Conservation (phyloP, 2,113 vertebrate genomes). For the Rhinoptilus africanus region DNA sequence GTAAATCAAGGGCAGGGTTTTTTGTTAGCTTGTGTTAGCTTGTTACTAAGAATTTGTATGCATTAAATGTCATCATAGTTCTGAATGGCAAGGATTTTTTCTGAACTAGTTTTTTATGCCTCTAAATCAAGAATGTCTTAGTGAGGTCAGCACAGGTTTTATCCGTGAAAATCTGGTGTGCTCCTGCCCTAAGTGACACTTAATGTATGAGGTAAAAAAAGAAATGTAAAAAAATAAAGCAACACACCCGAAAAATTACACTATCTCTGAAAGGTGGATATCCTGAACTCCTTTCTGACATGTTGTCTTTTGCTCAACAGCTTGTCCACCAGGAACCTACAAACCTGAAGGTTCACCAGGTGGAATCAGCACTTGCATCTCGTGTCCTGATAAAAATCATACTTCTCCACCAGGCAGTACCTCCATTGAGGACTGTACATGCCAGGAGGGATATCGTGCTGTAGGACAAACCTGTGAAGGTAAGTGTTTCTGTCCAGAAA, state of each 20-base stretch:
- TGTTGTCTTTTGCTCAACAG: conserved; percentile 66
- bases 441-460: conserved; percentile 82
- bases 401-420: conserved; percentile 91
- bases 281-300: not conserved
- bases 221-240: not conserved
- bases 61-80: not conserved
- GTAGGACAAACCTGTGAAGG: conserved; percentile 85
- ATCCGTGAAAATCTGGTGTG: not conserved
- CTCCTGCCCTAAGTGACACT: not conserved
- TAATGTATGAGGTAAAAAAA: not conserved
- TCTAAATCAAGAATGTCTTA: not conserved
- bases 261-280: not conserved
- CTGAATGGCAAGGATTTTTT: not conserved
- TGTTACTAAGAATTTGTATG: not conserved
- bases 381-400: conserved; percentile 85
- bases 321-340: conserved; percentile 91
- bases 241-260: not conserved
- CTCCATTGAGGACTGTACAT: conserved; percentile 83
- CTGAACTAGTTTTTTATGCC: not conserved
- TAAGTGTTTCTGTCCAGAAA: conserved; percentile 28
- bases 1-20: not conserved
- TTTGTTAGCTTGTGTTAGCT: not conserved
- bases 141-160: not conserved
- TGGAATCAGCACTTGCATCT: conserved; percentile 84
- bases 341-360: conserved; percentile 90